phyloP scores from a whole-genome alignment of 2,797 vertebrate species.

The Sebastes matsubarae region DNA sequence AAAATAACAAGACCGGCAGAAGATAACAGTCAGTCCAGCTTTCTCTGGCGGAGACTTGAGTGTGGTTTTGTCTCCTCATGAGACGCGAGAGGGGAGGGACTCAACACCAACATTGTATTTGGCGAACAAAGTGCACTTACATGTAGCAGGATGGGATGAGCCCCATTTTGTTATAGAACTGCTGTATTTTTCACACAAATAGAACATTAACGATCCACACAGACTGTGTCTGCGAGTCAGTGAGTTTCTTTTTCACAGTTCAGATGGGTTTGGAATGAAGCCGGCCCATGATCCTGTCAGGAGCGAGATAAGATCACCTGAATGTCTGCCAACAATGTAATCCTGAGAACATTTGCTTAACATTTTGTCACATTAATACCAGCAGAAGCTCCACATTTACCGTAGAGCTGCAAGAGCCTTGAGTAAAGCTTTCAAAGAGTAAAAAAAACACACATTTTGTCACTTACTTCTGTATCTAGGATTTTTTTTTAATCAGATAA shows the following conservation, averaged over 20 bases:
- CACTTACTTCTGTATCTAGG: no score
- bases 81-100: neutral
- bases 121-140: neutral
- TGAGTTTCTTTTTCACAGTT: neutral
- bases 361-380: neutral
- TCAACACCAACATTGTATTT: neutral
- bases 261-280: neutral
- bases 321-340: neutral
- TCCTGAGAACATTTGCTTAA: neutral
- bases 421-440: neutral
- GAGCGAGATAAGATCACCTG: neutral
- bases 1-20: neutral
- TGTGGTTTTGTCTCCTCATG: neutral
- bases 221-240: neutral
- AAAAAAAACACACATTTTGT: neutral
- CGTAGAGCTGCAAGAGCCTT: neutral
- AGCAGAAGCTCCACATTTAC: neutral
- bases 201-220: neutral
- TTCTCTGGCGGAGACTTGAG: neutral
- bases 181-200: neutral
- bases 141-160: neutral
- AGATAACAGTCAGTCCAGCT: conserved; percentile 2
- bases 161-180: neutral
- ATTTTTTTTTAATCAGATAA: no score
- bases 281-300: neutral